These are phyloP conservation scores for Crotalus viridis DNA, from an alignment of 2,113 vertebrate genomes.

Conservation along the genomic window DNA sequence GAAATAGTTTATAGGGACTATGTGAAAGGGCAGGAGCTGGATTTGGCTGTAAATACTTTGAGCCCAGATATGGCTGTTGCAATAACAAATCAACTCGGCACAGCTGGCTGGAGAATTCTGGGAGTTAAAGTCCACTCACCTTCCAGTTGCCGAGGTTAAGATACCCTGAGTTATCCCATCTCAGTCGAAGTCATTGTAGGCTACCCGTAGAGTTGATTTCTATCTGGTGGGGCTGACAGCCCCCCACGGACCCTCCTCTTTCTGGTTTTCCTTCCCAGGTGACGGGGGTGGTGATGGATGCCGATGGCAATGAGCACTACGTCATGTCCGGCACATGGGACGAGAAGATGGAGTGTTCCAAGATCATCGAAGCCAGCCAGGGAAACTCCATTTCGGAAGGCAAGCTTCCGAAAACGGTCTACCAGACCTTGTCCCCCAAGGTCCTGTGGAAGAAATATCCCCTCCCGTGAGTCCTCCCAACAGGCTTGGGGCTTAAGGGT, in stretches of 20 bases:
- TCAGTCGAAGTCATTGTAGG: background rate
- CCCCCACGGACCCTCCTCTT: no score
- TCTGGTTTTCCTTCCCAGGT: conserved; percentile 74
- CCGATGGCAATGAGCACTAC: conserved; percentile 84
- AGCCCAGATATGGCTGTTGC: no score
- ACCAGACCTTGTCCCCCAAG: conserved; percentile 91
- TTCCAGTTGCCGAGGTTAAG: background rate
- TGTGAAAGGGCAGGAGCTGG: no score
- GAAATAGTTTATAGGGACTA: no score
- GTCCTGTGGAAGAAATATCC: conserved; percentile 95
- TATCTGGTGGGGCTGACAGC: background rate
- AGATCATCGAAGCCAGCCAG: conserved; percentile 89
- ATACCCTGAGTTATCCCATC: background rate
- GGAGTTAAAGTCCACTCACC: background rate
- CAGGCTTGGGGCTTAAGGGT: background rate
- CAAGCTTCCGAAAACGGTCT: conserved; percentile 94
- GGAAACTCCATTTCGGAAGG: conserved; percentile 82
- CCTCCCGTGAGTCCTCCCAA: conserved; percentile 80
- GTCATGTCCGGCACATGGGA: conserved; percentile 97
- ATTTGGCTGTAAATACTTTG: no score
- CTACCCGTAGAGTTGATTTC: background rate
- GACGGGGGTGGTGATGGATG: conserved; percentile 87
- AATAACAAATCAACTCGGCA: no score
- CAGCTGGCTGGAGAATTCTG: no score
- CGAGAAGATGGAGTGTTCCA: conserved; percentile 93